A percentile compares a stretch with the other conserved stretches of the same genome.
Evolutionary conservation across 2,113 vertebrate species (phyloP).

Genomic region (Loxodonta africana): DNA sequence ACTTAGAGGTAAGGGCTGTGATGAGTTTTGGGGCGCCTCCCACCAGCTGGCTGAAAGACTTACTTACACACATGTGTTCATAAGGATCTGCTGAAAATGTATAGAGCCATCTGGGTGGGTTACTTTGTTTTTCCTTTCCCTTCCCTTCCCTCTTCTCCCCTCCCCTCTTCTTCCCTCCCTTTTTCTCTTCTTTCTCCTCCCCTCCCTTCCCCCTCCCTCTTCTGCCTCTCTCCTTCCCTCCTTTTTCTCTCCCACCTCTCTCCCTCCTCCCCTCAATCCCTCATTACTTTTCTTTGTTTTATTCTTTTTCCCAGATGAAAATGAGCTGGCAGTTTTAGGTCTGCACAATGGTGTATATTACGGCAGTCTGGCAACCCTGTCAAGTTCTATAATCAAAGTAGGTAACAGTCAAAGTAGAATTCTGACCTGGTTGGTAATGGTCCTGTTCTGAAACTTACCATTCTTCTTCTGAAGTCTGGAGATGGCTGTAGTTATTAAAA

Average conservation of each 20-base stretch:
- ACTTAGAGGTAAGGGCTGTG: no score
- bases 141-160: not conserved
- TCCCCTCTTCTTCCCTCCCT: no score
- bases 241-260: rapidly evolving
- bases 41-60: not conserved
- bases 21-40: not conserved
- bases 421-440: rapidly evolving
- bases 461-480: not conserved
- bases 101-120: no score
- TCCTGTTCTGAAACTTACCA: not conserved
- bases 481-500: not conserved
- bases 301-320: conserved; percentile 62
- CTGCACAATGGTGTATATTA: not conserved
- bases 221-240: no score
- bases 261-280: not conserved
- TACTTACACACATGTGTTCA: not conserved
- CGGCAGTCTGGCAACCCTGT: conserved; percentile 53
- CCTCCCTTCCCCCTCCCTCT: no score
- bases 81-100: not conserved
- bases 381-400: conserved; percentile 55
- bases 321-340: conserved; percentile 64
- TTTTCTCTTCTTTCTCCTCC: no score
- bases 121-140: no score
- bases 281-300: not conserved
- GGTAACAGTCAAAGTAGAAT: not conserved